Percentiles rank a stretch among this genome's conserved stretches.
Conservation (phyloP, 2,113 vertebrate genomes). For the Percina caprodes region DNA sequence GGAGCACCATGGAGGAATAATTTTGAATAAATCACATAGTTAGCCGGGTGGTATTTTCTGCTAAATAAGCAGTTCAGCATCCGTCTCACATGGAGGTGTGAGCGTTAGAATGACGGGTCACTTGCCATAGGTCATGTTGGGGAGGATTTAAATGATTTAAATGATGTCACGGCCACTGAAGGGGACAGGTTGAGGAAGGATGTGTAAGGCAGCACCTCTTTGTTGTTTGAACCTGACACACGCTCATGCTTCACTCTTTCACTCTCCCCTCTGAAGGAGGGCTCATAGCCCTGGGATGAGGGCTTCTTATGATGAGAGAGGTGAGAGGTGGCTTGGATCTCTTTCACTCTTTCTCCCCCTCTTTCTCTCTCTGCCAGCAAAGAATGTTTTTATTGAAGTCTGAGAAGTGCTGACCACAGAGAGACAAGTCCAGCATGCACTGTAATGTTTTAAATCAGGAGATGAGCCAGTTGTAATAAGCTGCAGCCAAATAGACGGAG, state of each 20-base stretch:
- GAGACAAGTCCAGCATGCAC: conserved; percentile 65
- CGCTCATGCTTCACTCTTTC: conserved; percentile 71
- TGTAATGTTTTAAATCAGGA: conserved; percentile 76
- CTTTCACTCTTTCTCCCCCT: conserved; percentile 62
- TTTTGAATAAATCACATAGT: conserved; percentile 82
- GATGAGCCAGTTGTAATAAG: conserved; percentile 72
- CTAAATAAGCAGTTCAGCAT: conserved; percentile 78
- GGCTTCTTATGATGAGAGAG: conserved; percentile 76
- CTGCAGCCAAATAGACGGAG: conserved; percentile 69
- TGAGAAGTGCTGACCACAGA: conserved; percentile 81
- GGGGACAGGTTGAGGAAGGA: conserved; percentile 77
- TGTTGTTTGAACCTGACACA: conserved; percentile 83
- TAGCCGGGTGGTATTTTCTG: conserved; percentile 77
- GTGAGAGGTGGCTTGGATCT: conserved; percentile 78
- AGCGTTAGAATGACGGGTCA: conserved; percentile 79
- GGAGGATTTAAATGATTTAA: conserved; percentile 83
- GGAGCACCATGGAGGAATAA: conserved; percentile 79
- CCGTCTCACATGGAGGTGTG: conserved; percentile 70
- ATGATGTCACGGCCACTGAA: conserved; percentile 80
- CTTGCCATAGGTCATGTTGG: conserved; percentile 81
- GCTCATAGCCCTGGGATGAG: conserved; percentile 73
- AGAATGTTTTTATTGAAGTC: conserved; percentile 81
- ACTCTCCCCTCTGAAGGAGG: conserved; percentile 68
- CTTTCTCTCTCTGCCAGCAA: conserved; percentile 60
- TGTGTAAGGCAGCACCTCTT: conserved; percentile 79